A percentile compares a stretch with the other conserved stretches of the same genome.
These are phyloP conservation scores for Oriolus oriolus DNA, from an alignment of 2,113 vertebrate species.

Conservation along the genomic window DNA sequence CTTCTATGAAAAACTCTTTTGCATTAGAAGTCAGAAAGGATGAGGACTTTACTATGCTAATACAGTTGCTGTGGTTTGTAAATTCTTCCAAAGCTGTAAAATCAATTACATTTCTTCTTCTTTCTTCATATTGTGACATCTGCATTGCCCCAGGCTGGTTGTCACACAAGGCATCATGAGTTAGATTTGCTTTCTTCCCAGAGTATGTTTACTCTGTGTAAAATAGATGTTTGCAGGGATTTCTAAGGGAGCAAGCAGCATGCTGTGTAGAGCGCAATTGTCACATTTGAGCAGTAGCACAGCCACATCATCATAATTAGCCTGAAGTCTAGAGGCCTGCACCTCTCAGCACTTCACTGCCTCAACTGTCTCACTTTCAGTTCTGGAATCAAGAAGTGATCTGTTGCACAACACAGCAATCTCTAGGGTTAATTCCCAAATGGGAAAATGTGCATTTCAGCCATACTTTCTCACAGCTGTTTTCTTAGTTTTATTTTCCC, in stretches of 20 bases:
- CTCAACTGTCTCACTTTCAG: neutral
- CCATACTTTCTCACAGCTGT: neutral
- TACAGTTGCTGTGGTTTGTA: neutral
- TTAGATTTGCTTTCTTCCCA: neutral
- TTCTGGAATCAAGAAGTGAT: neutral
- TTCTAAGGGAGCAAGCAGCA: neutral
- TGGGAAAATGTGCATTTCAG: neutral
- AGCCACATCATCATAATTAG: neutral
- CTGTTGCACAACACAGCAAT: neutral
- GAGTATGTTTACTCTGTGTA: neutral
- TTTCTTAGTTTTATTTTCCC: neutral
- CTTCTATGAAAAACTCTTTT: neutral
- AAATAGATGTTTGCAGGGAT: neutral
- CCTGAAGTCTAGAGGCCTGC: neutral
- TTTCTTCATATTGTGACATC: neutral
- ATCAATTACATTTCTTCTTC: neutral
- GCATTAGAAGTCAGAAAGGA: neutral
- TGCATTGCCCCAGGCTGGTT: neutral
- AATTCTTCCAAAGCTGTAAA: neutral
- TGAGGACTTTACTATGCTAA: neutral
- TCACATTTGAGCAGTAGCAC: neutral
- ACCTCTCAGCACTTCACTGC: neutral
- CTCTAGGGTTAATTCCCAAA: neutral
- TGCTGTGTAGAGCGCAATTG: neutral
- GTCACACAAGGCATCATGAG: neutral